phyloP scores from a whole-genome alignment of 2,113 vertebrate genomes.

The Penelope pileata region DNA sequence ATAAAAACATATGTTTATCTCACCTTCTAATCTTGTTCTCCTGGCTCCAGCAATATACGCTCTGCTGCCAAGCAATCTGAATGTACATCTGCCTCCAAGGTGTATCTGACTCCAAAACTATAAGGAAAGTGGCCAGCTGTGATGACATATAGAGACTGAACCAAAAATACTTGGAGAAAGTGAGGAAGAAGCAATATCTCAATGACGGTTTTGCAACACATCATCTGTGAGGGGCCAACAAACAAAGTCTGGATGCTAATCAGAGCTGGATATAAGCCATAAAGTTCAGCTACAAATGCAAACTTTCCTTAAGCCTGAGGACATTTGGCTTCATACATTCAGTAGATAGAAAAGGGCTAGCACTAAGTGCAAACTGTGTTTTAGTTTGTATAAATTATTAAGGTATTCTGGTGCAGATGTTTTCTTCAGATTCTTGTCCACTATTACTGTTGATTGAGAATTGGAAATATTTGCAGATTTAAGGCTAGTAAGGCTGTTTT shows the following conservation, averaged over 20 bases:
- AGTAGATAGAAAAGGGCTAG: neutral
- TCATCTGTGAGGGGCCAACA: constrained; percentile 39
- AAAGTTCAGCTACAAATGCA: constrained; percentile 40
- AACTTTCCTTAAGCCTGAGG: constrained; percentile 31
- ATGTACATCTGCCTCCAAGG: constrained; percentile 52
- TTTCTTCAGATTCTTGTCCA: neutral
- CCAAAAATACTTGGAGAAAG: constrained; percentile 46
- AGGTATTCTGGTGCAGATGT: neutral
- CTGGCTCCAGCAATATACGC: constrained; percentile 23
- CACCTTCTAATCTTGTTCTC: constrained; percentile 56
- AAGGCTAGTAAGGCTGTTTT: neutral
- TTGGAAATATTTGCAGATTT: neutral
- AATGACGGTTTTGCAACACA: neutral
- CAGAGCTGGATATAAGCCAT: constrained; percentile 37
- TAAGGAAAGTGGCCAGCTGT: constrained; percentile 40
- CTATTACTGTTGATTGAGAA: neutral
- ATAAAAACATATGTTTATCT: constrained; percentile 56
- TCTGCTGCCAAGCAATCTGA: constrained; percentile 59
- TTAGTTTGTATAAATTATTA: neutral
- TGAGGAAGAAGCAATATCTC: constrained; percentile 12
- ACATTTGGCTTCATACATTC: neutral
- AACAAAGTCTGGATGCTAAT: constrained; percentile 19
- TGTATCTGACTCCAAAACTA: constrained; percentile 24
- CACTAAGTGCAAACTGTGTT: neutral
- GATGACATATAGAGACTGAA: constrained; percentile 32